phyloP scores from a whole-genome alignment of 2,797 vertebrate genomes.

The Pseudopleuronectes americanus region DNA sequence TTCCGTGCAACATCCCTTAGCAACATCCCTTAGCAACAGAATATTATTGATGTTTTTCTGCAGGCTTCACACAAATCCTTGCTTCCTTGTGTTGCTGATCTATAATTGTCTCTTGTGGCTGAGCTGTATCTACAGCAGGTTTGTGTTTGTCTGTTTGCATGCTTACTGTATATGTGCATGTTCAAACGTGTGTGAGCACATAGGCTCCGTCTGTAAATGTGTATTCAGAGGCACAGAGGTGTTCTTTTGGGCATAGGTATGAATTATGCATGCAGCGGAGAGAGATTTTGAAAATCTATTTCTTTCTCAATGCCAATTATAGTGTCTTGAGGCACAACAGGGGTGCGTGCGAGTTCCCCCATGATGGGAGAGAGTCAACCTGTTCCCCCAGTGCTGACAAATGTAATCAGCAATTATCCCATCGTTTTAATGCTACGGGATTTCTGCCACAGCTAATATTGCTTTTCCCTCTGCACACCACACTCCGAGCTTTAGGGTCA shows the following conservation, averaged over 20 bases:
- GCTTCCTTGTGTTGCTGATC: conserved; percentile 6
- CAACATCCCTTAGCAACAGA: conserved; percentile 3
- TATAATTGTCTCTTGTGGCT: conserved; percentile 8
- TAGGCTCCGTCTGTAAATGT: conserved; percentile 44
- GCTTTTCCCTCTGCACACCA: conserved; percentile 45
- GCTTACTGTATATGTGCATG: not conserved
- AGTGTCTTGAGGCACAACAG: conserved; percentile 73
- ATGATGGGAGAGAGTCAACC: conserved; percentile 68
- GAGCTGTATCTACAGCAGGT: conserved; percentile 2
- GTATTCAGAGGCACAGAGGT: conserved; percentile 57
- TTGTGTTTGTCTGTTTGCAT: not conserved
- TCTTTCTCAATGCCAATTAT: conserved; percentile 79
- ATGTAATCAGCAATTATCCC: conserved; percentile 80
- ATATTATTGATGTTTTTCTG: conserved; percentile 22
- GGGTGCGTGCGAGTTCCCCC: conserved; percentile 59
- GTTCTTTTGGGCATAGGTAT: conserved; percentile 73
- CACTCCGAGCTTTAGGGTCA: conserved; percentile 35
- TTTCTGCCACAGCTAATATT: conserved; percentile 52
- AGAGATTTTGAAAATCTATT: conserved; percentile 78
- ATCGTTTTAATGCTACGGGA: conserved; percentile 59
- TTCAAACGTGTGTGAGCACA: conserved; percentile 12
- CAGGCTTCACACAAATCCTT: conserved; percentile 8
- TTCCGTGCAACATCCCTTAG: conserved; percentile 1
- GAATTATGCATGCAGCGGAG: conserved; percentile 77
- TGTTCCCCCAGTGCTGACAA: conserved; percentile 66